Conservation (phyloP, 1,140 invertebrate species). For the Bombus affinis region DNA sequence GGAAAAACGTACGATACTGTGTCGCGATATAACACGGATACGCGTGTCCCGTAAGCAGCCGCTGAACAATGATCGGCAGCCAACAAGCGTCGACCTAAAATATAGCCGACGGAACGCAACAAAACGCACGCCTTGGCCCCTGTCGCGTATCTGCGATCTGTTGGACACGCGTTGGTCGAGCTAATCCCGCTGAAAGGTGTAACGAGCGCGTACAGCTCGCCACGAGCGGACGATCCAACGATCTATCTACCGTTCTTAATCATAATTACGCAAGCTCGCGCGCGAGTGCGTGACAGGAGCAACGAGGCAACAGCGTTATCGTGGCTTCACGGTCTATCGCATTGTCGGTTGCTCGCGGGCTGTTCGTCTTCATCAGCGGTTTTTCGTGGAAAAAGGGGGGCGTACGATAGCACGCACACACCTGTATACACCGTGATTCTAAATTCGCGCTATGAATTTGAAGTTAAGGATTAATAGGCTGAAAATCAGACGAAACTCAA, state of each 20-base stretch:
- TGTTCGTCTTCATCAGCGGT: conserved; percentile 66
- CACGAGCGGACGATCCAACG: background rate
- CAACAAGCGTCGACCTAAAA: background rate
- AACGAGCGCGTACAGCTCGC: background rate
- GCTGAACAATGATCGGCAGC: background rate
- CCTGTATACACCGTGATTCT: background rate
- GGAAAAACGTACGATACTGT: background rate
- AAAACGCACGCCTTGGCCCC: background rate
- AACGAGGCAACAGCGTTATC: conserved; percentile 60
- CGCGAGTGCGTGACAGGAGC: conserved; percentile 46
- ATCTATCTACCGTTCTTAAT: conserved; percentile 35
- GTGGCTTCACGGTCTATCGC: conserved; percentile 64
- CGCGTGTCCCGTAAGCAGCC: background rate
- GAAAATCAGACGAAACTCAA: too few species aligned
- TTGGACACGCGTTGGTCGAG: background rate
- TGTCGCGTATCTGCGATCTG: background rate
- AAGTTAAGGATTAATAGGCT: too few species aligned
- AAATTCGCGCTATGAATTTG: too few species aligned
- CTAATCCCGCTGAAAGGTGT: background rate
- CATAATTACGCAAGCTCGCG: conserved; percentile 34
- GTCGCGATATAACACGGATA: background rate
- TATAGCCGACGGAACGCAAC: background rate
- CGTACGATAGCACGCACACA: conserved; percentile 27
- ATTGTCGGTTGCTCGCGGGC: conserved; percentile 40
- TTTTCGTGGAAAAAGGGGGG: conserved; percentile 51